Percentiles rank a stretch among this genome's conserved stretches.
Conservation (phyloP, 1,140 invertebrate species). For the Brachionus paranguensis region DNA sequence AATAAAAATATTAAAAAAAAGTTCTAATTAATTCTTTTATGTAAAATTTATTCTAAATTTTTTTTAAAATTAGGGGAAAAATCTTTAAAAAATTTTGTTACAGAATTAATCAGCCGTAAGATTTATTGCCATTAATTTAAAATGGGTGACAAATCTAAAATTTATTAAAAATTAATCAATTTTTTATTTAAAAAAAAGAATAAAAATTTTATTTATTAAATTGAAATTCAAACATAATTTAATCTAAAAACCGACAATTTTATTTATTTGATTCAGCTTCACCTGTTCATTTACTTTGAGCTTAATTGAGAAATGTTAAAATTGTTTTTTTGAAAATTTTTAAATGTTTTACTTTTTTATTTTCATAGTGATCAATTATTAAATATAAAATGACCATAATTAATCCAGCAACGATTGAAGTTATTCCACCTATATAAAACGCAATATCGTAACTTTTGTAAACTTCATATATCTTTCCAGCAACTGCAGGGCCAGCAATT, state of each 20-base stretch:
- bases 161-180: too few relatives aligned
- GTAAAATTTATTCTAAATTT: too few relatives aligned
- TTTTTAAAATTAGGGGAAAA: too few relatives aligned
- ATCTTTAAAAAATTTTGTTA: too few relatives aligned
- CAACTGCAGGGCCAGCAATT: constrained; percentile 10
- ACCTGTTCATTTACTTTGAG: neutral
- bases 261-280: neutral
- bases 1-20: too few relatives aligned
- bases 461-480: constrained; percentile 28
- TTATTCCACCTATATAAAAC: constrained; percentile 14
- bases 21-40: too few relatives aligned
- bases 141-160: too few relatives aligned
- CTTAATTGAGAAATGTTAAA: neutral
- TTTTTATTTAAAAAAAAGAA: neutral
- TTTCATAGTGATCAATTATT: neutral
- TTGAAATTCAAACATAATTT: neutral
- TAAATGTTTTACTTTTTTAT: neutral
- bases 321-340: neutral
- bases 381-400: neutral
- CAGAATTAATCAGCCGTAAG: too few relatives aligned
- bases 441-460: constrained; percentile 17
- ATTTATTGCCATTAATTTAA: too few relatives aligned
- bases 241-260: neutral
- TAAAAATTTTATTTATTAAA: neutral
- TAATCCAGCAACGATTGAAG: neutral